Percentiles rank a stretch among this genome's conserved stretches.
Evolutionary conservation across 2,888 invertebrate species (phyloP).

Genomic region (Apamea crenata): DNA sequence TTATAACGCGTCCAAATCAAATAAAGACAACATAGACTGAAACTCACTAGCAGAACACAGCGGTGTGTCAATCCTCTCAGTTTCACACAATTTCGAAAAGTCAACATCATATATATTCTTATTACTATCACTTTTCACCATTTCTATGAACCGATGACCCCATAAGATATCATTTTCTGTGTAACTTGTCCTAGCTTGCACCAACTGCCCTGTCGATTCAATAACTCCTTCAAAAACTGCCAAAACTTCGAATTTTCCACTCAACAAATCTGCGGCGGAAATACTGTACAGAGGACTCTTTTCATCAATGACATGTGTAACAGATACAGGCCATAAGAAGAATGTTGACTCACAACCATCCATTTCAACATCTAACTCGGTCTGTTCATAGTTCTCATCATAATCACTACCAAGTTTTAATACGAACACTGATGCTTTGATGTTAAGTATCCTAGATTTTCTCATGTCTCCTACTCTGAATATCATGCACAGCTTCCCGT

Average conservation of each 20-base stretch:
- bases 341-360: conserved; percentile 97
- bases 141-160: conserved; percentile 96
- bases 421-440: conserved; percentile 95
- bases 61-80: conserved; percentile 96
- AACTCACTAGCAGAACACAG: conserved; percentile 94
- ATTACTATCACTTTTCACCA: conserved; percentile 93
- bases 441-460: conserved; percentile 98
- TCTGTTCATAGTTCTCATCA: conserved; percentile 95
- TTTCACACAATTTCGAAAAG: conserved; percentile 96
- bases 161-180: conserved; percentile 95
- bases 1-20: conserved; percentile 47
- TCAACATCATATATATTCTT: conserved; percentile 95
- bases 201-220: conserved; percentile 96
- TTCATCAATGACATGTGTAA: conserved; percentile 96
- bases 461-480: conserved; percentile 99
- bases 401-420: conserved; percentile 95
- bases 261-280: conserved; percentile 96
- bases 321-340: conserved; percentile 98
- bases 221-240: conserved; percentile 97
- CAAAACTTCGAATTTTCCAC: conserved; percentile 96
- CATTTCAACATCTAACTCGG: conserved; percentile 93
- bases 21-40: conserved; percentile 72
- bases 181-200: conserved; percentile 95
- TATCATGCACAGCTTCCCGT: conserved; percentile 96
- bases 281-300: conserved; percentile 96